A percentile compares a stretch with the other conserved stretches of the same genome.
Conservation (phyloP, 2,113 vertebrate species). For the Oreochromis tanganicae region DNA sequence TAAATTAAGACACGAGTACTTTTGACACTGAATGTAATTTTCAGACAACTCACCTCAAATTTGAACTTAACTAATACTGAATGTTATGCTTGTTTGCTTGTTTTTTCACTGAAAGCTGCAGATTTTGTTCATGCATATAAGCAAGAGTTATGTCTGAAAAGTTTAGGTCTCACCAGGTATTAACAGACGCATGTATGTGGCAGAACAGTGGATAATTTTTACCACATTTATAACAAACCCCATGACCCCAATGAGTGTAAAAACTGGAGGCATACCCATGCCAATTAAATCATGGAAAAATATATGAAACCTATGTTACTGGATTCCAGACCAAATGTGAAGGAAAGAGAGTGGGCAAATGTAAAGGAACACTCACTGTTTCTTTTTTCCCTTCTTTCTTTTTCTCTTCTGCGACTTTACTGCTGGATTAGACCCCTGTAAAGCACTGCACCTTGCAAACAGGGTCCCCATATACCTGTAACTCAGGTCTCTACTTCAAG, state of each 20-base stretch:
- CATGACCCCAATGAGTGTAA: conserved; percentile 2
- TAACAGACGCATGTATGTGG: neutral
- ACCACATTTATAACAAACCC: conserved; percentile 7
- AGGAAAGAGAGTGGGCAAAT: conserved; percentile 15
- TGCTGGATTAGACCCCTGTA: conserved; percentile 56
- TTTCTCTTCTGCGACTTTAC: conserved; percentile 27
- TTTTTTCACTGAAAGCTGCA: neutral
- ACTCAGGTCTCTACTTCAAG: conserved; percentile 37
- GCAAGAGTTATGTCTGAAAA: neutral
- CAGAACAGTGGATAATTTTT: conserved; percentile 7
- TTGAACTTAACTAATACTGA: neutral
- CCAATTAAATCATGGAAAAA: conserved; percentile 43
- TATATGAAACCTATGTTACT: conserved; percentile 15
- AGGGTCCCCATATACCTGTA: conserved; percentile 45
- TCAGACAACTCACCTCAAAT: neutral
- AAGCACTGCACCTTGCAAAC: conserved; percentile 56
- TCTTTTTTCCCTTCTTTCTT: conserved; percentile 22
- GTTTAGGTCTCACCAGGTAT: neutral
- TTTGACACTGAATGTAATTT: neutral
- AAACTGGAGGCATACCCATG: conserved; percentile 24
- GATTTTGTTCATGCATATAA: neutral
- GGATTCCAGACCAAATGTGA: conserved; percentile 36
- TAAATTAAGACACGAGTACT: neutral
- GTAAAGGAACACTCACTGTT: conserved; percentile 37
- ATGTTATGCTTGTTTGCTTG: neutral